Conservation (phyloP, 2,888 invertebrate genomes). For the Ophion ventricosus region DNA sequence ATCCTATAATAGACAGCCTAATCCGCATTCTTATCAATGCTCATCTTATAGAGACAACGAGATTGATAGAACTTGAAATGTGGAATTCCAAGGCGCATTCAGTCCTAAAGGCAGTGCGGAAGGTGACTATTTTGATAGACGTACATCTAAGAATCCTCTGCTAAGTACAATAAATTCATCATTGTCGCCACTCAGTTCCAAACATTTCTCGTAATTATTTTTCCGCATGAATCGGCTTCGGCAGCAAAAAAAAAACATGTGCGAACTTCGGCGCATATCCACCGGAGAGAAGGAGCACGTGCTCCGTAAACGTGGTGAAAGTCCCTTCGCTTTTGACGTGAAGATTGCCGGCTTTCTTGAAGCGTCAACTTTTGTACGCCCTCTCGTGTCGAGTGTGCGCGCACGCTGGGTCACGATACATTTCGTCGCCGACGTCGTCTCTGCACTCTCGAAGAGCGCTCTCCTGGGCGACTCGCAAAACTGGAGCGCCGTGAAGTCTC, state of each 20-base stretch:
- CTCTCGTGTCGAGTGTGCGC: conserved; percentile 59
- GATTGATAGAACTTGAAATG: too few species aligned
- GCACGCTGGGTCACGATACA: conserved; percentile 66
- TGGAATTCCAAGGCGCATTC: too few species aligned
- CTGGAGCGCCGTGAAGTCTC: conserved; percentile 77
- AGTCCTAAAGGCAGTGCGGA: too few species aligned
- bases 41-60: too few species aligned
- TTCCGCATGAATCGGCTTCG: neutral
- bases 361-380: conserved; percentile 55
- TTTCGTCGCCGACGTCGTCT: conserved; percentile 43
- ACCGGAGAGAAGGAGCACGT: conserved; percentile 37
- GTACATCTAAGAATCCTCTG: too few species aligned
- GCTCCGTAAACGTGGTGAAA: conserved; percentile 71
- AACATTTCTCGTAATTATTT: neutral
- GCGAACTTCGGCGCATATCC: neutral
- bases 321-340: conserved; percentile 74
- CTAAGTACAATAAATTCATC: neutral
- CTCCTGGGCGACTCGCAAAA: conserved; percentile 70
- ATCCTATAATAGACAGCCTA: too few species aligned
- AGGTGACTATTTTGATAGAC: too few species aligned
- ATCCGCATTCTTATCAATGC: too few species aligned
- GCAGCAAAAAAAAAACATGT: neutral
- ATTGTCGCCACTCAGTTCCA: neutral
- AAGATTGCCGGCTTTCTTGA: conserved; percentile 77
- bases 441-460: conserved; percentile 27